Evolutionary conservation across 2,888 invertebrate genomes (phyloP).

Genomic region (Papilio elwesi): DNA sequence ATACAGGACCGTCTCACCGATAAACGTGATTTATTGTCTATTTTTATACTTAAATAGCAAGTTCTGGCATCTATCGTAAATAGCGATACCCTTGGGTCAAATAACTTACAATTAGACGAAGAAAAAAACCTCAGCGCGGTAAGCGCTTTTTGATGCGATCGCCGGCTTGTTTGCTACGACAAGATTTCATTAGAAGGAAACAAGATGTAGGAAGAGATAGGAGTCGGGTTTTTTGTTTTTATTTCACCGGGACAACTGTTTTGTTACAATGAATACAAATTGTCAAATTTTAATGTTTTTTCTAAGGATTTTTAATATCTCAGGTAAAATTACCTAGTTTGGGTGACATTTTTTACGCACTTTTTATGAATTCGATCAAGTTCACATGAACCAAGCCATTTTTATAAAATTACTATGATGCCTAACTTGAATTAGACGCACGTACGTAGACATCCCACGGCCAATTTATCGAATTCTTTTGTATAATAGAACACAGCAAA

Average conservation of each 20-base stretch:
- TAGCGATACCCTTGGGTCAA: slow-evolving; percentile 53
- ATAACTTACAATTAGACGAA: slow-evolving; percentile 70
- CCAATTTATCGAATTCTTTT: not conserved
- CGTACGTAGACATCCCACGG: not conserved
- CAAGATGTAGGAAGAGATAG: slow-evolving; percentile 58
- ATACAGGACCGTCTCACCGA: slow-evolving; percentile 10
- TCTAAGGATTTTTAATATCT: not conserved
- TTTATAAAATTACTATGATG: too few species aligned
- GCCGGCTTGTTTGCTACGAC: slow-evolving; percentile 65
- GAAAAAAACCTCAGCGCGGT: slow-evolving; percentile 63
- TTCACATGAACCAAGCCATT: too few species aligned
- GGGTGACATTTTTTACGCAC: too few species aligned
- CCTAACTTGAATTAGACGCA: too few species aligned
- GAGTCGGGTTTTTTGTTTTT: slow-evolving; percentile 18
- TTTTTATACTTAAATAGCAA: slow-evolving; percentile 37
- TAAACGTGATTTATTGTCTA: slow-evolving; percentile 25
- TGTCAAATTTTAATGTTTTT: not conserved
- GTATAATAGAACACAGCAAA: not conserved
- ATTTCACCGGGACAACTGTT: slow-evolving; percentile 18
- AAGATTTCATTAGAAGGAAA: slow-evolving; percentile 70
- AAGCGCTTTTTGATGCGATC: slow-evolving; percentile 76
- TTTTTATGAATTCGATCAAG: too few species aligned
- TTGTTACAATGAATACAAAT: slow-evolving; percentile 14
- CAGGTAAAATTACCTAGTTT: not conserved
- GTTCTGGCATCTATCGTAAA: slow-evolving; percentile 43